Evolutionary conservation across 2,888 invertebrate genomes (phyloP).

Genomic region (Pollenia labialis): DNA sequence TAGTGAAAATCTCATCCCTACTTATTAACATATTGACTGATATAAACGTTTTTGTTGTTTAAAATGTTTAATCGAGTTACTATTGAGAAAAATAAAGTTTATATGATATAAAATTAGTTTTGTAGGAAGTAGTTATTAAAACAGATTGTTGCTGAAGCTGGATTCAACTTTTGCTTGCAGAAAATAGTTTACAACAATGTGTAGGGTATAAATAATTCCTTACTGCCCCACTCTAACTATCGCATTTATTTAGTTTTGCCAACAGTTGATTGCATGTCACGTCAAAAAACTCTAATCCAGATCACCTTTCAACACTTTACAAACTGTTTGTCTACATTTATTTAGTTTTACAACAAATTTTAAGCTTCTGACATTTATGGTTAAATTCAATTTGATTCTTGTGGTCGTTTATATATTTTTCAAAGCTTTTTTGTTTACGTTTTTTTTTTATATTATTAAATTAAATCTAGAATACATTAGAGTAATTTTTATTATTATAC

Average conservation of each 20-base stretch:
- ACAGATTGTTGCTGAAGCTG: no score
- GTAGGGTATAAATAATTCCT: neutral
- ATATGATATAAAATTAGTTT: no score
- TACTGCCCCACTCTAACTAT: no score
- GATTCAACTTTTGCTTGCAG: neutral
- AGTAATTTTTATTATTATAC: constrained; percentile 30
- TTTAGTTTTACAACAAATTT: constrained; percentile 71
- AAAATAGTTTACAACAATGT: neutral
- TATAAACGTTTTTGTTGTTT: no score
- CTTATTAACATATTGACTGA: no score
- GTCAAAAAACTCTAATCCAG: constrained; percentile 74
- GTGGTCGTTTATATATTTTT: constrained; percentile 4
- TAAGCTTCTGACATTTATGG: constrained; percentile 80
- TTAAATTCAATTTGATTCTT: constrained; percentile 78
- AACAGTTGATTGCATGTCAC: constrained; percentile 73
- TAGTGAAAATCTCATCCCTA: no score
- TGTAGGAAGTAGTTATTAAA: no score
- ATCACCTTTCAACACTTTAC: constrained; percentile 72
- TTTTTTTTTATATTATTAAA: neutral
- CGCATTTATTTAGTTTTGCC: constrained; percentile 61
- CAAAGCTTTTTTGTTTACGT: neutral
- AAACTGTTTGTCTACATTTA: constrained; percentile 59
- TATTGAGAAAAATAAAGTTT: no score
- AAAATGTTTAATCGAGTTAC: no score
- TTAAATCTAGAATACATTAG: neutral